These are phyloP conservation scores for Cottus gobio DNA, from an alignment of 2,113 vertebrate species.

Conservation along the genomic window DNA sequence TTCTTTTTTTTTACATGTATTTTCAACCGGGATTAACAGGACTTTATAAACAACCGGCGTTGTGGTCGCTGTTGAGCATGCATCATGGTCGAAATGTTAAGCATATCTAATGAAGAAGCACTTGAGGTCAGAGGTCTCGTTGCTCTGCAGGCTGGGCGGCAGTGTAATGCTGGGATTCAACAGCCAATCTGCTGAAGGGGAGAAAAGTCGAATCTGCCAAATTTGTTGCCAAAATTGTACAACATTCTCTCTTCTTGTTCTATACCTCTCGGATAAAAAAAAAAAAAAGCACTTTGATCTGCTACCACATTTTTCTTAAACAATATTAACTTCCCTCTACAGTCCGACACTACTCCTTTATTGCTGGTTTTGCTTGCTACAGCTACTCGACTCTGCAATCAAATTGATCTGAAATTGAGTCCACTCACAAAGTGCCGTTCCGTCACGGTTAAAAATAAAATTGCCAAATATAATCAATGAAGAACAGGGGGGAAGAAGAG, in stretches of 20 bases:
- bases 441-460: constrained; percentile 26
- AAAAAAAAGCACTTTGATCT: constrained; percentile 42
- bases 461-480: constrained; percentile 37
- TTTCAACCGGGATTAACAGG: constrained; percentile 59
- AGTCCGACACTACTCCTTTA: constrained; percentile 11
- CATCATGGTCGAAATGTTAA: constrained; percentile 71
- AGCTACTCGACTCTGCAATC: constrained; percentile 12
- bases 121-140: constrained; percentile 60
- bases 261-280: constrained; percentile 29
- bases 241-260: constrained; percentile 27
- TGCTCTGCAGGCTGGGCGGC: constrained; percentile 18
- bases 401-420: constrained; percentile 58
- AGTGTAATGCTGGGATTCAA: constrained; percentile 37
- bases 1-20: constrained; percentile 79
- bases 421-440: constrained; percentile 64
- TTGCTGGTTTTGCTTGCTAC: constrained; percentile 13
- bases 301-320: neutral
- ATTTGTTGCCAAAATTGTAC: constrained; percentile 82
- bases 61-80: constrained; percentile 63
- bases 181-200: constrained; percentile 39
- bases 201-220: constrained; percentile 71
- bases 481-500: constrained; percentile 9
- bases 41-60: constrained; percentile 60
- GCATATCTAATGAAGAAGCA: constrained; percentile 85
- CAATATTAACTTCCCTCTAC: constrained; percentile 18